Conservation (phyloP, 1,140 invertebrate genomes). For the Drosophila repleta region DNA sequence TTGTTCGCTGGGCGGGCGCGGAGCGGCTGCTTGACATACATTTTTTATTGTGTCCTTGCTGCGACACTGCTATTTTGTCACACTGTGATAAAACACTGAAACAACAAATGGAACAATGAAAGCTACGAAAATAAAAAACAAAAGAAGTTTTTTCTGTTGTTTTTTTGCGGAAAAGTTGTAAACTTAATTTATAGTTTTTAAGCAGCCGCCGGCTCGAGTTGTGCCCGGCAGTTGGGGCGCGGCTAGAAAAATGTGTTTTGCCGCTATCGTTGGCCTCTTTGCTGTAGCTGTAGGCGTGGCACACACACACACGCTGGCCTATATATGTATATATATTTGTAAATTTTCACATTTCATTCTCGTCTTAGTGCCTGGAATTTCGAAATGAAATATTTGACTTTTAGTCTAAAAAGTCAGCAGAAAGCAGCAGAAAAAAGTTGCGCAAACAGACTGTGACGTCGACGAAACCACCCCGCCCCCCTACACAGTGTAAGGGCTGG, state of each 20-base stretch:
- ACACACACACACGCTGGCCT: constrained; percentile 16
- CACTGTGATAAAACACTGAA: constrained; percentile 74
- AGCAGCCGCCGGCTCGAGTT: constrained; percentile 62
- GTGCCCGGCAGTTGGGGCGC: background rate
- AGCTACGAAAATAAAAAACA: constrained; percentile 27
- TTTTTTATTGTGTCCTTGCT: constrained; percentile 47
- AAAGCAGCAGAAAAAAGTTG: constrained; percentile 49
- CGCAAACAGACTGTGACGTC: constrained; percentile 70
- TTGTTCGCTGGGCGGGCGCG: constrained; percentile 33
- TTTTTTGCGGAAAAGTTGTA: constrained; percentile 77
- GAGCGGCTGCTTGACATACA: constrained; percentile 60
- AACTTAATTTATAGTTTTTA: constrained; percentile 82
- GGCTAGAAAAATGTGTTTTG: constrained; percentile 66
- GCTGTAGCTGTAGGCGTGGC: constrained; percentile 41
- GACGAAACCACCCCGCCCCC: constrained; percentile 1
- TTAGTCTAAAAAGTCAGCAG: constrained; percentile 77
- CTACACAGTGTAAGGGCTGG: background rate
- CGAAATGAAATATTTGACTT: constrained; percentile 81
- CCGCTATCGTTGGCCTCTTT: constrained; percentile 49
- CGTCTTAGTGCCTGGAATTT: constrained; percentile 75
- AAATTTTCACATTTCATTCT: constrained; percentile 79
- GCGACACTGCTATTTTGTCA: constrained; percentile 72
- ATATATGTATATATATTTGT: constrained; percentile 40
- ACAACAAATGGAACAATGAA: constrained; percentile 32
- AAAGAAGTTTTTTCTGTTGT: constrained; percentile 49